Evolutionary conservation across 2,888 invertebrate species (phyloP), one percentile per base, ranked within the genome.

Genomic region (Aspidapion aeneum): DNA sequence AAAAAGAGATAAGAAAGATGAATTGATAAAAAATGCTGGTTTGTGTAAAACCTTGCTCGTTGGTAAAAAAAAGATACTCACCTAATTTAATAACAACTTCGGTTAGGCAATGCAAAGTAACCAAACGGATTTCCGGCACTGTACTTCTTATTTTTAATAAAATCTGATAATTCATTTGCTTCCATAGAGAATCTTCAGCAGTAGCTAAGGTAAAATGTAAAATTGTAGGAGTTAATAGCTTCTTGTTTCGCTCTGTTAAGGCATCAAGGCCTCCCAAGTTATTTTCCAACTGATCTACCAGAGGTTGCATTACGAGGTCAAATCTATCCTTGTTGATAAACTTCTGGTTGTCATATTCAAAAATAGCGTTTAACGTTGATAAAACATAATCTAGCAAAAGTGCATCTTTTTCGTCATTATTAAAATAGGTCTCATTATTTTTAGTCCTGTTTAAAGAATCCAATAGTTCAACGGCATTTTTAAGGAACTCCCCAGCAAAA

Each of bases 251-350:
- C 1, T 80, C 75, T 71, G 87, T 84, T 72, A 90, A 86, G 18
- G 77, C 76, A 17, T 85, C 83, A 65, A 84, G 83, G 1, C 86
- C 86, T 20, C 90, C 74, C 19, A 67, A 35, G 19, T 83, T 84
- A 74, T 93, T 94, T 74, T 94, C 93, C 62, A 94, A 75, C 80
- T 96, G 96, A 78, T 97, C 94, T 0, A 96, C 91, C 12, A 98
- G 81, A 0, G 96, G 93, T 68, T 91, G 90, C 86, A 94, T 88
- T 0, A 98, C 79, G 0, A 88, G 83, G 68, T 94, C 90, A 78
- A 96, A 96, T 57, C 93, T 82, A 68, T 94, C 93, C 69, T 90
- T 89, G 74, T 90, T 94, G 0, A 96, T 80, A 75, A 96, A 95
- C 72, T 89, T 90, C 68, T 91, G 91, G 57, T 87, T 90, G 75